A percentile compares a stretch with the other conserved stretches of the same genome.
Conservation (phyloP, 1,140 invertebrate species). For the Atopsyche davidsoni region DNA sequence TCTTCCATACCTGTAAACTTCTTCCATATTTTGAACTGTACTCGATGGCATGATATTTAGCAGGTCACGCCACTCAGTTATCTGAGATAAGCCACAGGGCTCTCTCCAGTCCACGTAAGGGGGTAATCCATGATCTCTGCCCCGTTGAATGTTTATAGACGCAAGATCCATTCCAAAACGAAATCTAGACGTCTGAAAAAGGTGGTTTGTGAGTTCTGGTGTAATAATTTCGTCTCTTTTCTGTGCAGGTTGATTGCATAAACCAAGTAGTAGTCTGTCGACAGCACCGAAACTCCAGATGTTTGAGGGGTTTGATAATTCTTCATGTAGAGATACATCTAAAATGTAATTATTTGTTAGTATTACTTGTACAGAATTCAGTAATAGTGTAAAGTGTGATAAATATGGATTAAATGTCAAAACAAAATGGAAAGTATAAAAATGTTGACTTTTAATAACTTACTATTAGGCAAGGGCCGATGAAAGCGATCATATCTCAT, state of each 20-base stretch:
- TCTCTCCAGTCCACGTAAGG: slow-evolving; percentile 76
- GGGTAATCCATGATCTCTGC: slow-evolving; percentile 83
- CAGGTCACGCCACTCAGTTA: slow-evolving; percentile 71
- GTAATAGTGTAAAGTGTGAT: too few species aligned
- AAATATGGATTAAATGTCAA: not conserved
- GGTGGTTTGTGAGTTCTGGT: slow-evolving; percentile 76
- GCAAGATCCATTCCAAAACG: slow-evolving; percentile 83
- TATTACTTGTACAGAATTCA: not conserved
- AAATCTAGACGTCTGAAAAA: slow-evolving; percentile 70
- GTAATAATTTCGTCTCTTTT: slow-evolving; percentile 77
- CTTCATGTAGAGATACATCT: slow-evolving; percentile 76
- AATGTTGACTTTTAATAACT: slow-evolving; percentile 31
- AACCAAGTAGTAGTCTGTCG: slow-evolving; percentile 69
- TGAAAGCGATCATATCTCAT: slow-evolving; percentile 60
- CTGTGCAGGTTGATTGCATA: slow-evolving; percentile 71
- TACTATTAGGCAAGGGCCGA: slow-evolving; percentile 60
- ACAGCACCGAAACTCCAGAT: slow-evolving; percentile 68
- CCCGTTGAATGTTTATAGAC: slow-evolving; percentile 82
- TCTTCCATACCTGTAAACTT: slow-evolving; percentile 51
- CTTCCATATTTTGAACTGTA: slow-evolving; percentile 55
- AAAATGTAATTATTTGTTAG: slow-evolving; percentile 26
- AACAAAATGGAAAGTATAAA: slow-evolving; percentile 10
- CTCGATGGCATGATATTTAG: slow-evolving; percentile 62
- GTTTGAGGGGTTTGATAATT: slow-evolving; percentile 59
- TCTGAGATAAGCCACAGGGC: slow-evolving; percentile 67